Base-by-base conservation (phyloP, 2,113 vertebrate species). In the Telmatochromis brachygnathus region DNA sequence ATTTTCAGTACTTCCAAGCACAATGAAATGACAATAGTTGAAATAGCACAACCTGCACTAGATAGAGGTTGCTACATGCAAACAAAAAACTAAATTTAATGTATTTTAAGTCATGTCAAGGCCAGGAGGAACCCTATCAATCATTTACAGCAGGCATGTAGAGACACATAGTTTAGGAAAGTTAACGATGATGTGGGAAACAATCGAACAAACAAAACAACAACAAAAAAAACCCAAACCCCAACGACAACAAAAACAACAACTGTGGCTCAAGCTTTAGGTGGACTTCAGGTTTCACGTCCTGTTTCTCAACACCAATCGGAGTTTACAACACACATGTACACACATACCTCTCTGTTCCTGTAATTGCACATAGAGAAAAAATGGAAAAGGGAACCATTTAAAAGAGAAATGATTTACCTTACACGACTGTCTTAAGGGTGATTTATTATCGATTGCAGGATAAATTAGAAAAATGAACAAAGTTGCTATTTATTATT, bases 211-310 rank as follows among this genome's bases (percentile, higher is more conserved):
- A 60, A 60, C 56, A 35, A 28, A 56, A 45, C 5, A 14, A 42
- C 0, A 42, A 42, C 1, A 21, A 54, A 1, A 4, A 45, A 30
- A 6, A 30, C 1, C 1, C 4, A 28, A 37, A 1, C 3, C 4
- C 53, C 54, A 56, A 0, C 14, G 15, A 9, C 4, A 58, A 58
- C 56, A 58, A 58, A 30, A 58, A 30, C 56, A 30, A 19, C 56
- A 60, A 19, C 30, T 37, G 15, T 65, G 60, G 4, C 19, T 12
- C 17, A 37, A 65, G 6, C 33, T 65, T n/a, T 37, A n/a, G 17
- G 17, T 37, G 17, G 15, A 62, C 58, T 19, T 19, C 9, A 62
- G 9, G 15, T 60, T 60, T 60, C 14, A 60, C 7, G 6, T 68
- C 19, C 35, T 23, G 7, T 68, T 68, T 68, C 35, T 68, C 35